Evolutionary conservation across 1,140 invertebrate genomes (phyloP), one percentile per base, ranked within the genome.

Genomic region (Cecropterus lyciades): DNA sequence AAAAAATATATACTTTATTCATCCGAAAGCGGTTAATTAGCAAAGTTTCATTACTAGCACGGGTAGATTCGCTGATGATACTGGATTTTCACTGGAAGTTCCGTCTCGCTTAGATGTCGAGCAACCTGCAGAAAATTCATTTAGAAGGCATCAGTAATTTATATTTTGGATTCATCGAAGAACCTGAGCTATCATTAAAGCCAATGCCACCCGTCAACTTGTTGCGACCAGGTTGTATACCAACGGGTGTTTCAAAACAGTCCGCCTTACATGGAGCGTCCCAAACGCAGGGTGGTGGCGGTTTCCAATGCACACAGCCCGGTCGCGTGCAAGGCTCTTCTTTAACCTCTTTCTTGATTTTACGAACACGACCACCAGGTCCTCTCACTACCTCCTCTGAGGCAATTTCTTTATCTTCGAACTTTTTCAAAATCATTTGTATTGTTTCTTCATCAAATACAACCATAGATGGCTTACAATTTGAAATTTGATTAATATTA

Each of bases 11-110:
- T 16, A 15, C 15, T 53, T 53, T 55, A 42, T 42, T 55, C 2
- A 15, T 15, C 15, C 15, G 45, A 40, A 40, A 40, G 17, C 17
- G 55, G 14, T 33, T 33, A 33, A 43, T 78, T 79, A 89, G 69
- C 85, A 87, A 27, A 90, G 79, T 75, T 89, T 89, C 87, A 90
- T 87, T 40, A 90, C 79, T 67, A 89, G 48, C 53, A 89, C 66
- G 13, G 87, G 87, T 51, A 87, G 62, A 13, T 79, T 80, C 43
- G 78, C 70, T 15, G 77, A 74, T 17, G 79, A 67, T 15, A 62
- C 68, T 51, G 59, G 55, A 13, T 46, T 68, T 49, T 53, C 45
- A 49, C 30, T 37, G 16, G 69, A 30, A 24, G 63, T 64, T 24
- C 65, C 69, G 14, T 69, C 77, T 40, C 67, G 70, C 37, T 79